A percentile compares a stretch with the other conserved stretches of the same genome.
Conservation (phyloP, 2,888 invertebrate genomes). For the Cremastobaeus sp. region DNA sequence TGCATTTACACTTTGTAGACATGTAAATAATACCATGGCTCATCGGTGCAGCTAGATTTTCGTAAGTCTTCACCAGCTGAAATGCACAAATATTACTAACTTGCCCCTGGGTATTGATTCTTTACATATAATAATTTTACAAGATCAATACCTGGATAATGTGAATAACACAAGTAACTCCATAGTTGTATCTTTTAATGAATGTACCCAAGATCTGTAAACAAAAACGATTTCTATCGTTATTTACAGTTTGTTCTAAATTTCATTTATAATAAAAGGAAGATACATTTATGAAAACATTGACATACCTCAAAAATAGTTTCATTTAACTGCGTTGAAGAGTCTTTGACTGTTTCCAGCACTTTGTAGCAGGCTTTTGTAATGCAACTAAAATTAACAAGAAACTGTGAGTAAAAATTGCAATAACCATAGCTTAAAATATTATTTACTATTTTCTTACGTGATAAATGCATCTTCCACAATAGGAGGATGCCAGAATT, state of each 20-base stretch:
- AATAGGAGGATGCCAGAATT: slow-evolving; percentile 90
- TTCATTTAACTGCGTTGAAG: slow-evolving; percentile 83
- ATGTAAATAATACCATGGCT: slow-evolving; percentile 86
- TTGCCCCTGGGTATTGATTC: slow-evolving; percentile 1
- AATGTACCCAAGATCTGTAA: slow-evolving; percentile 88
- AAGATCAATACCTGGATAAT: slow-evolving; percentile 80
- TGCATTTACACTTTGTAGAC: slow-evolving; percentile 83
- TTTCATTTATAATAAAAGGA: too few species aligned
- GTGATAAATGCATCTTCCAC: slow-evolving; percentile 90
- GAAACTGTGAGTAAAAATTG: too few species aligned
- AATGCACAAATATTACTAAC: too few species aligned
- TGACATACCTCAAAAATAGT: slow-evolving; percentile 80
- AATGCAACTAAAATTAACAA: slow-evolving; percentile 83
- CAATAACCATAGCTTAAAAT: background rate
- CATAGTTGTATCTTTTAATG: slow-evolving; percentile 91
- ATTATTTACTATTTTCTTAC: slow-evolving; percentile 78
- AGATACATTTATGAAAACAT: slow-evolving; percentile 1
- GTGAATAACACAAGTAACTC: slow-evolving; percentile 86
- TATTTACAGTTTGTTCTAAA: background rate
- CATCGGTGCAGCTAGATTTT: slow-evolving; percentile 84
- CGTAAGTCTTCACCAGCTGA: slow-evolving; percentile 87
- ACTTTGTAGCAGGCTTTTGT: slow-evolving; percentile 87
- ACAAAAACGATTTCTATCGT: background rate
- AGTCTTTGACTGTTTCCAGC: slow-evolving; percentile 82
- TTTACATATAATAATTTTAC: background rate